Evolutionary conservation across 1,140 invertebrate genomes (phyloP), one percentile per base, ranked within the genome.

Genomic region (Homalodisca vitripennis): DNA sequence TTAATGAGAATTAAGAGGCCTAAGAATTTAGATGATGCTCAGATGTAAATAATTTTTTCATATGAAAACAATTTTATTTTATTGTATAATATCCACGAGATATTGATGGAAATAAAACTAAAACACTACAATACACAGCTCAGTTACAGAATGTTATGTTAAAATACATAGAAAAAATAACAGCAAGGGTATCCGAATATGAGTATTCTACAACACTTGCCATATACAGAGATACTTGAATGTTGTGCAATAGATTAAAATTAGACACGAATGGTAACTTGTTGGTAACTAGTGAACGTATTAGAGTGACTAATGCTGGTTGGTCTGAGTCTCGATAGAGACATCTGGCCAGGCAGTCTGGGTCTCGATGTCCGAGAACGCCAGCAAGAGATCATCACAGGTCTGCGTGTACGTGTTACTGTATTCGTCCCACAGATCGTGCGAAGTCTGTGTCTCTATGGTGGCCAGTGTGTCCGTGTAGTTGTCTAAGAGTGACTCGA

Each of bases 391-490:
- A 17, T 64, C 62, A 24, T 64, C 62, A 24, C 62, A 64, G 13
- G 62, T 64, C 27, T 64, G 62, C 27, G 62, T 64, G 34, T 26
- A 64, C 2, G 62, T 64, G 51, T 55, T 55, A 10, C 10, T 12
- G 24, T 55, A 55, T 20, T 55, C 6, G 26, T 64, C 62, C 34
- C 30, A 64, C 62, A 64, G 13, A n/a, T 64, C 62, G 30, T 17
- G n/a, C 6, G 57, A 62, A 34, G 62, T 64, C 26, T 64, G 62
- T 6, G 62, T 64, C 22, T 64, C 62, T 20, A 64, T 64, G 24
- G 31, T 64, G n/a, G 30, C 14, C 6, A 62, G 29, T 17, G 22
- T 64, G 20, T 64, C 62, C 6, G 29, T 34, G 20, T 17, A 64
- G 27, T 34, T 64, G 6, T 64, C 34, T 6, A 64, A 64, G 6